Conservation (phyloP, 2,113 vertebrate species). For the Plotosus lineatus region DNA sequence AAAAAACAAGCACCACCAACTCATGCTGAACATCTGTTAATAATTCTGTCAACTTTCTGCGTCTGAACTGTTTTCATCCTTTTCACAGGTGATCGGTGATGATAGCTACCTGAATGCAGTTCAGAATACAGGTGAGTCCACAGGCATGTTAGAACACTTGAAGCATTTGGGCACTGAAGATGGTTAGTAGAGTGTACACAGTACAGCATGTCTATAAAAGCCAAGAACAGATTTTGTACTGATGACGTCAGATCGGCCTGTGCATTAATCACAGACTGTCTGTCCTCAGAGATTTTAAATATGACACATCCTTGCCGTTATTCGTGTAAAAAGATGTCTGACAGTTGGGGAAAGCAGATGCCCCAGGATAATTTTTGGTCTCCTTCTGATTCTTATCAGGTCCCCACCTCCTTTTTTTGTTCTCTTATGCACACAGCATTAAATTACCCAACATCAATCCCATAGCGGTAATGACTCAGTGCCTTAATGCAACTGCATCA, state of each 20-base stretch:
- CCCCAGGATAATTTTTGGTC: slow-evolving; percentile 40
- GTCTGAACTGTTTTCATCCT: slow-evolving; percentile 14
- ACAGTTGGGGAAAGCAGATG: slow-evolving; percentile 42
- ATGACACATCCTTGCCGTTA: slow-evolving; percentile 37
- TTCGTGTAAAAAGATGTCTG: slow-evolving; percentile 1
- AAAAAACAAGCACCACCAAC: slow-evolving; percentile 31
- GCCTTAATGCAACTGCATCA: slow-evolving; percentile 52
- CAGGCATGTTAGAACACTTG: slow-evolving; percentile 4
- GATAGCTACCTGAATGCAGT: slow-evolving; percentile 78
- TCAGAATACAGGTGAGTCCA: slow-evolving; percentile 74
- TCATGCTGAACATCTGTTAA: slow-evolving; percentile 40
- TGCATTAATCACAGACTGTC: slow-evolving; percentile 40
- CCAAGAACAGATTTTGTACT: not conserved
- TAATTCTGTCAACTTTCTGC: slow-evolving; percentile 35
- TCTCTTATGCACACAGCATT: slow-evolving; percentile 37
- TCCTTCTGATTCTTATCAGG: slow-evolving; percentile 35
- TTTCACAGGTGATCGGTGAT: slow-evolving; percentile 71
- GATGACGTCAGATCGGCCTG: not conserved
- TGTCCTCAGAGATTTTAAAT: slow-evolving; percentile 26
- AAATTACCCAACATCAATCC: slow-evolving; percentile 48
- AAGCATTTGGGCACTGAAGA: not conserved
- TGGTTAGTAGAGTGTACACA: not conserved
- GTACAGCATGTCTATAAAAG: not conserved
- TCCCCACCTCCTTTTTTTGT: slow-evolving; percentile 28
- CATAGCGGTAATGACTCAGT: slow-evolving; percentile 49